Evolutionary conservation across 2,797 vertebrate species (phyloP).

Genomic region (Mormyrops boulengeri): DNA sequence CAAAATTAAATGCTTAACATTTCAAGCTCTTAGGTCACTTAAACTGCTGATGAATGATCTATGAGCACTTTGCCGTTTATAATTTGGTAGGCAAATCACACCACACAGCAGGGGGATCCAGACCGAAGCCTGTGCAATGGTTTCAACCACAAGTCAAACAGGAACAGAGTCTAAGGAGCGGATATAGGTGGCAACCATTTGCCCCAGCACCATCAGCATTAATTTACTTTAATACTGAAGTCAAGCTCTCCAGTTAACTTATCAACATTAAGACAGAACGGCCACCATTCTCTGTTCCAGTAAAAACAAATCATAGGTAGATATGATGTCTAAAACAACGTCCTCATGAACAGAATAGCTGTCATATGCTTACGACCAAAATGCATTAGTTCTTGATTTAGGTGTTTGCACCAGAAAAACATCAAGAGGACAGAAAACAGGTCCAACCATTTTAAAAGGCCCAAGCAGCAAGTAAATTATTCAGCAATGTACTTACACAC

Average conservation of each 20-base stretch:
- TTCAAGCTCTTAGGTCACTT: not conserved
- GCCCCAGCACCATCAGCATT: not conserved
- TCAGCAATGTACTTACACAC: not conserved
- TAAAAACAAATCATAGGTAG: not conserved
- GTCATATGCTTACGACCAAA: not conserved
- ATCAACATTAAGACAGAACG: not conserved
- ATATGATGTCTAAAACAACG: not conserved
- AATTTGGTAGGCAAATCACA: conserved; percentile 6
- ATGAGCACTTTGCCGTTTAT: not conserved
- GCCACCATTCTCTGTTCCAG: not conserved
- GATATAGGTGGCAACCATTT: not conserved
- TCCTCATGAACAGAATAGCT: not conserved
- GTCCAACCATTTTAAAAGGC: not conserved
- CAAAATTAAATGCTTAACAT: not conserved
- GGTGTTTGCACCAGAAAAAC: not conserved
- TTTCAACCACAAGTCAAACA: not conserved
- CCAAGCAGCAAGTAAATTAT: not conserved
- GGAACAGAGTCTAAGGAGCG: not conserved
- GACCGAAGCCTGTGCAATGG: not conserved
- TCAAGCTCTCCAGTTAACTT: not conserved
- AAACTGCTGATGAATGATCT: not conserved
- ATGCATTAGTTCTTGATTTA: not conserved
- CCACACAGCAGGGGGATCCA: not conserved
- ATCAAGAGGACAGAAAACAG: not conserved
- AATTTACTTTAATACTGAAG: not conserved